These are phyloP conservation scores for Carposina sasakii DNA, from an alignment of 1,140 invertebrate species.

Conservation along the genomic window DNA sequence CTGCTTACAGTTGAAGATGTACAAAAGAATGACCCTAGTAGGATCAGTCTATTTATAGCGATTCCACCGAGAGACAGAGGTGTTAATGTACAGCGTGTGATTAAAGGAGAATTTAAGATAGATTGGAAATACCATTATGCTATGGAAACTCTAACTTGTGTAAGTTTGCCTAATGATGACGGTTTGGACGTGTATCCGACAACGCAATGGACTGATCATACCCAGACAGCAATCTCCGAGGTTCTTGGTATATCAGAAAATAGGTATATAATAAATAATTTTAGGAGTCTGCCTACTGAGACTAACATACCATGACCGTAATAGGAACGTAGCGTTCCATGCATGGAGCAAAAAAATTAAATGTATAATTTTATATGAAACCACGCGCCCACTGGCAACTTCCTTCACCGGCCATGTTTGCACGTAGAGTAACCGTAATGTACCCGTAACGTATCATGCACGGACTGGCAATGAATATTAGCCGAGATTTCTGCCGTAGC, in stretches of 20 bases:
- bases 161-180: slow-evolving; percentile 76
- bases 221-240: slow-evolving; percentile 75
- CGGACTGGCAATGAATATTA: too few species aligned
- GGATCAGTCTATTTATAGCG: slow-evolving; percentile 20
- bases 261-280: slow-evolving; percentile 21
- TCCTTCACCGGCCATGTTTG: too few species aligned
- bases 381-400: too few species aligned
- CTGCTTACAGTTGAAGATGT: slow-evolving; percentile 77
- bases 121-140: slow-evolving; percentile 74
- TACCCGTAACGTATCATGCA: too few species aligned
- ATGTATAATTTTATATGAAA: too few species aligned
- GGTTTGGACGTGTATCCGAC: slow-evolving; percentile 73
- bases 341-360: too few species aligned
- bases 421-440: too few species aligned
- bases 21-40: slow-evolving; percentile 61
- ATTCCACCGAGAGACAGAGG: slow-evolving; percentile 40
- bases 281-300: too few species aligned
- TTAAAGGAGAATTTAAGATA: slow-evolving; percentile 60
- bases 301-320: too few species aligned
- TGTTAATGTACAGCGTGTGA: slow-evolving; percentile 49
- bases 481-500: too few species aligned
- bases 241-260: slow-evolving; percentile 64
- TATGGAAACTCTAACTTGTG: slow-evolving; percentile 77
- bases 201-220: slow-evolving; percentile 78
- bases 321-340: too few species aligned